Evolutionary conservation across 2,888 invertebrate genomes (phyloP), one percentile per base, ranked within the genome.

Genomic region (Diarsia brunnea): DNA sequence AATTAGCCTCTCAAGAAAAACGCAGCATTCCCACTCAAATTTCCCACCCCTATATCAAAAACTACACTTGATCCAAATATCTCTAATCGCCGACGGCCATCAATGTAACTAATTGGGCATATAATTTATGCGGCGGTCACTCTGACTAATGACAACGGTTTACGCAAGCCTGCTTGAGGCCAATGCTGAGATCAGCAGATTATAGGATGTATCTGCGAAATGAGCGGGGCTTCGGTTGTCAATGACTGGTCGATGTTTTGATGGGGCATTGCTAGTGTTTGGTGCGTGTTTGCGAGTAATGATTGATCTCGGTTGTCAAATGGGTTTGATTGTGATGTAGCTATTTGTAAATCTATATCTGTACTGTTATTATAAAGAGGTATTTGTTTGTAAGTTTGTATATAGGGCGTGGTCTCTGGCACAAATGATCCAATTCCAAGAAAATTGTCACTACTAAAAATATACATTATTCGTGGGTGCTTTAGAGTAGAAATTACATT

Each of bases 31-130:
- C 14, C 31, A 51, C 14, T 55, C 69, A 38, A 31, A 78, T 58
- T 75, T 10, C 3, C 4, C 27, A 8, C 27, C 79, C 87, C 84
- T 92, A 64, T 79, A 70, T 82, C 68, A 65, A 49, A n/a, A 70
- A 24, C 31, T 45, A 80, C 73, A 83, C 86, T 87, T 88, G 89
- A 92, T 91, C 90, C 82, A 91, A 90, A 93, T 92, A 93, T 92
- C 91, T 88, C 90, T 93, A 93, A 94, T 95, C 93, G 90, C 89
- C 89, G 90, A 90, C 91, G 88, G 89, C 90, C 93, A 93, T 95
- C 95, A 94, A 94, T 95, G 93, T 92, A 92, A 93, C 95, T 95
- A 95, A 95, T 95, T 95, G 95, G 91, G 90, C 93, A 88, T 93
- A 90, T 95, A 95, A 95, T 94, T 93, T 94, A 95, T 95, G 94